phyloP scores from a whole-genome alignment of 2,797 vertebrate species.

The Melanotaenia trifasciata region DNA sequence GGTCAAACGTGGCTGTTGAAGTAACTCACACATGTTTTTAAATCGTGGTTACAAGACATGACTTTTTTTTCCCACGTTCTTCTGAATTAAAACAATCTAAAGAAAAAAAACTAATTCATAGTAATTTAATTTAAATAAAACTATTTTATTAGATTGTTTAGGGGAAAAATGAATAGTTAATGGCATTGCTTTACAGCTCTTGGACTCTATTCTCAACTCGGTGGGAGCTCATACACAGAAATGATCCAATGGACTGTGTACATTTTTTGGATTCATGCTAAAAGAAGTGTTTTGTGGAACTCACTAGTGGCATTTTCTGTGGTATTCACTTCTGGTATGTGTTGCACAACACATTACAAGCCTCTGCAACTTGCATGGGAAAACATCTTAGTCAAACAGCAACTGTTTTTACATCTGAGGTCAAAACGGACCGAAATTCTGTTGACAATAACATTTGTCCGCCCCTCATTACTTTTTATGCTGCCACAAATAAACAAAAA shows the following conservation, averaged over 20 bases:
- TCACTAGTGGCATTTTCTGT: too few species aligned
- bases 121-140: neutral
- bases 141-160: neutral
- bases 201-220: conserved; percentile 18
- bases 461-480: neutral
- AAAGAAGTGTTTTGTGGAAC: too few species aligned
- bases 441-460: neutral
- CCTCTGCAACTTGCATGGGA: conserved; percentile 49
- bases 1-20: conserved; percentile 37
- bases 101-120: neutral
- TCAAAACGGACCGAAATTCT: conserved; percentile 13
- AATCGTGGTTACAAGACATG: conserved; percentile 5
- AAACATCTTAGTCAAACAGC: conserved; percentile 46
- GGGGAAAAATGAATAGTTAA: neutral
- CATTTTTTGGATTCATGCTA: neutral
- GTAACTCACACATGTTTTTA: conserved; percentile 43
- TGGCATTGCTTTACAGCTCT: conserved; percentile 25
- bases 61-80: neutral
- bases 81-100: neutral
- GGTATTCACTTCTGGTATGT: conserved; percentile 49
- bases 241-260: neutral
- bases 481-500: neutral
- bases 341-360: conserved; percentile 49
- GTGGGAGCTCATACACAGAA: neutral
- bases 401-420: conserved; percentile 26